These are phyloP conservation scores for Cyaniris semiargus DNA, from an alignment of 2,888 invertebrate species.

Conservation along the genomic window DNA sequence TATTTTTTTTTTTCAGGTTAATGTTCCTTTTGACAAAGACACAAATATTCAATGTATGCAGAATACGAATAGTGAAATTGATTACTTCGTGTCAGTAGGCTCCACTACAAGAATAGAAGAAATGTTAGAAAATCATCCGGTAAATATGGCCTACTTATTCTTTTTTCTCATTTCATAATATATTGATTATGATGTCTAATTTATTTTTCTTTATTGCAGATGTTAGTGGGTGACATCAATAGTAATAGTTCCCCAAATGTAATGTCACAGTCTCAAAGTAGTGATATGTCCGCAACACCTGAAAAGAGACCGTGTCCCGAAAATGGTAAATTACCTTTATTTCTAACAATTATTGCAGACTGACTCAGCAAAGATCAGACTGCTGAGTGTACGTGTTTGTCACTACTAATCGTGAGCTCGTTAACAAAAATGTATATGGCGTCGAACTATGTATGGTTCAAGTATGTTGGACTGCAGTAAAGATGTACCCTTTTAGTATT, in stretches of 20 bases:
- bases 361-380: no score
- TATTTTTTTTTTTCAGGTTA: conserved; percentile 72
- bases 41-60: conserved; percentile 88
- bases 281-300: conserved; percentile 72
- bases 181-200: background rate
- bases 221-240: conserved; percentile 69
- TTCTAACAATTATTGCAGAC: no score
- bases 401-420: no score
- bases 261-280: conserved; percentile 63
- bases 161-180: background rate
- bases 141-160: conserved; percentile 47
- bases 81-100: conserved; percentile 89
- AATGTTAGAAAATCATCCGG: conserved; percentile 76
- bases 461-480: no score
- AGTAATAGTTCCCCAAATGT: conserved; percentile 69
- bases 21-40: conserved; percentile 84
- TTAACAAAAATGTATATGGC: no score
- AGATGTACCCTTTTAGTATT: no score
- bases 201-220: conserved; percentile 53
- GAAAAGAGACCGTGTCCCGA: conserved; percentile 65
- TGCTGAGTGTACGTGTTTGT: no score
- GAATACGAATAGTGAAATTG: conserved; percentile 87
- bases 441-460: no score
- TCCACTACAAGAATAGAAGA: conserved; percentile 75
- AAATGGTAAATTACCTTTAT: conserved; percentile 50